Percentiles rank a stretch among this genome's conserved stretches.
Conservation (phyloP, 2,888 invertebrate species). For the Tetanocera ferruginea region DNA sequence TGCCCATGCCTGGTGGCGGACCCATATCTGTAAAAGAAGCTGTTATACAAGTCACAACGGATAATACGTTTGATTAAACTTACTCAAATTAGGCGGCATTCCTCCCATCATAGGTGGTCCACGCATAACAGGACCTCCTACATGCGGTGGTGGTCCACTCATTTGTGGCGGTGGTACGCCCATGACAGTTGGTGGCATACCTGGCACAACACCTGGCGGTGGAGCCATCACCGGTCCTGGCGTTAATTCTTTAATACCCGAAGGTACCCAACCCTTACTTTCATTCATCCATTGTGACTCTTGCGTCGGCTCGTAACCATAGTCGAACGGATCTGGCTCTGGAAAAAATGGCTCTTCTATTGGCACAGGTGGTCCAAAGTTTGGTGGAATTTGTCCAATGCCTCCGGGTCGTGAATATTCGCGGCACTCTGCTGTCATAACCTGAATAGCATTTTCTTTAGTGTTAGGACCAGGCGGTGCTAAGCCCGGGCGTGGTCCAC, state of each 20-base stretch:
- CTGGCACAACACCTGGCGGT: slow-evolving; percentile 58
- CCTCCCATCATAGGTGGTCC: slow-evolving; percentile 55
- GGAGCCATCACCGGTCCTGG: slow-evolving; percentile 72
- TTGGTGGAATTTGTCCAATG: slow-evolving; percentile 64
- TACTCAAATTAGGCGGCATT: slow-evolving; percentile 61
- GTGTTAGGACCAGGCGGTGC: slow-evolving; percentile 50
- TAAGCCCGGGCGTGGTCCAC: slow-evolving; percentile 58
- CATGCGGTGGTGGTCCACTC: slow-evolving; percentile 53
- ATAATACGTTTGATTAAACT: slow-evolving; percentile 43
- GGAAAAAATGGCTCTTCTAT: slow-evolving; percentile 69
- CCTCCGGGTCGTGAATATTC: slow-evolving; percentile 82
- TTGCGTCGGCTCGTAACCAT: slow-evolving; percentile 80
- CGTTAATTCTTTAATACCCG: slow-evolving; percentile 79
- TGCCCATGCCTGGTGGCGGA: slow-evolving; percentile 60
- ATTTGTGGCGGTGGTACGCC: slow-evolving; percentile 63
- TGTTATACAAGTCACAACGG: not conserved
- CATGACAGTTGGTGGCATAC: slow-evolving; percentile 62
- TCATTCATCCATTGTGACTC: slow-evolving; percentile 79
- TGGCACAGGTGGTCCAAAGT: slow-evolving; percentile 67
- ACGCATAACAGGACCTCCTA: slow-evolving; percentile 45
- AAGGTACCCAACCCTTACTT: slow-evolving; percentile 75
- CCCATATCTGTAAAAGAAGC: slow-evolving; percentile 55
- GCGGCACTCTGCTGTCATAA: slow-evolving; percentile 91
- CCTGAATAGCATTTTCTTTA: slow-evolving; percentile 89
- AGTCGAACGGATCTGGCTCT: slow-evolving; percentile 68